Evolutionary conservation across 2,888 invertebrate species (phyloP), one percentile per base, ranked within the genome.

Genomic region (Drosophila putrida): DNA sequence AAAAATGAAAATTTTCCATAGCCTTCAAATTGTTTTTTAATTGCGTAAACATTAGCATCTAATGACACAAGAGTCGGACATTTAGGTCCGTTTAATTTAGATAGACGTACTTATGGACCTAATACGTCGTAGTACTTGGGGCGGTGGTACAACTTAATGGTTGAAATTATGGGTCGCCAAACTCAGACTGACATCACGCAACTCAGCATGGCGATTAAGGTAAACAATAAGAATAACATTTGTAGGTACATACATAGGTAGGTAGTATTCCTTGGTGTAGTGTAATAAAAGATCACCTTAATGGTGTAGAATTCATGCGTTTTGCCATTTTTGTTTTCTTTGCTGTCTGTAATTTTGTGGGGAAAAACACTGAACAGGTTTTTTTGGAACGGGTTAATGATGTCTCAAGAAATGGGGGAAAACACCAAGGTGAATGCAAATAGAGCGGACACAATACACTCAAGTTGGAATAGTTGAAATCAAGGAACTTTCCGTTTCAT

Each of bases 1-100:
- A n/a, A n/a, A 35, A 59, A 13, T 41, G 44, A 11, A 31, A 41
- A 49, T 36, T 76, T 50, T 70, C 51, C 44, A 58, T 53, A 54
- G 62, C 71, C 71, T 55, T 62, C 43, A 63, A 88, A 83, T 75
- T 58, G 75, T 55, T 54, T 78, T 87, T 78, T 83, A 88, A 83
- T 83, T 88, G 82, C 66, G 20, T 25, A 44, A 39, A 50, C 67
- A 88, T 88, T 88, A 63, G 54, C 36, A 44, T 9, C 64, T 80
- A 82, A 80, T 70, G 68, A 38, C 28, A 47, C 15, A 35, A 35
- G 9, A 47, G 33, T 15, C 25, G 20, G 13, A 20, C 44, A 57
- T 49, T 70, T 57, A 59, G 59, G 50, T 28, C 39, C 20, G 41
- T 13, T 61, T 53, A 49, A 60, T 67, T 66, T 31, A 49, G 57